Conservation (phyloP, 2,797 vertebrate species). For the Aythya fuligula region DNA sequence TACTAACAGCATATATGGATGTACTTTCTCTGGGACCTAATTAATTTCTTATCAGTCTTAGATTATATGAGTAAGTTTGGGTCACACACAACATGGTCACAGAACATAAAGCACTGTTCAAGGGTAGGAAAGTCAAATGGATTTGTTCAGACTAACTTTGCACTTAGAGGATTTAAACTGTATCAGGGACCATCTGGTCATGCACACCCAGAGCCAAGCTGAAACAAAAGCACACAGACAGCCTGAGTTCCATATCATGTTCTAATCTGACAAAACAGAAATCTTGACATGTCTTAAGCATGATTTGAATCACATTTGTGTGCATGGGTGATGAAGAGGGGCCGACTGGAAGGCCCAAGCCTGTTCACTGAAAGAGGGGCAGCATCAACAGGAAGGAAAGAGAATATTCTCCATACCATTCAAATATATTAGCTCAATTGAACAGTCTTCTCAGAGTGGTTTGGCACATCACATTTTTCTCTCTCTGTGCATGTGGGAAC, state of each 20-base stretch:
- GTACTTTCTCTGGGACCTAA: not conserved
- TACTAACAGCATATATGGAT: not conserved
- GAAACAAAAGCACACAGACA: not conserved
- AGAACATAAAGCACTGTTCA: not conserved
- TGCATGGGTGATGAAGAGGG: fast-evolving
- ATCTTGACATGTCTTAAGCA: not conserved
- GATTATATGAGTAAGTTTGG: not conserved
- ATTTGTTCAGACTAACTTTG: not conserved
- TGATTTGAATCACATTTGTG: not conserved
- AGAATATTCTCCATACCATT: not conserved
- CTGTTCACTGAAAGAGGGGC: not conserved
- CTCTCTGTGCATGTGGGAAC: not conserved
- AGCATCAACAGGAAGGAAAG: not conserved
- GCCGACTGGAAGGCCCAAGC: not conserved
- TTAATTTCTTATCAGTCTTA: not conserved
- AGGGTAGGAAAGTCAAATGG: not conserved
- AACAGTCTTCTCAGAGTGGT: not conserved
- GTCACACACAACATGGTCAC: not conserved
- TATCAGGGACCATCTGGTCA: not conserved
- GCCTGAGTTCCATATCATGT: not conserved
- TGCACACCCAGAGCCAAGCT: not conserved
- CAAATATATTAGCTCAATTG: not conserved
- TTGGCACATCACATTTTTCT: not conserved
- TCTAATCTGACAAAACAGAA: not conserved
- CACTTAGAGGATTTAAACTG: not conserved